Conservation (phyloP, 1,140 invertebrate genomes). For the Zaprionus gabonicus region DNA sequence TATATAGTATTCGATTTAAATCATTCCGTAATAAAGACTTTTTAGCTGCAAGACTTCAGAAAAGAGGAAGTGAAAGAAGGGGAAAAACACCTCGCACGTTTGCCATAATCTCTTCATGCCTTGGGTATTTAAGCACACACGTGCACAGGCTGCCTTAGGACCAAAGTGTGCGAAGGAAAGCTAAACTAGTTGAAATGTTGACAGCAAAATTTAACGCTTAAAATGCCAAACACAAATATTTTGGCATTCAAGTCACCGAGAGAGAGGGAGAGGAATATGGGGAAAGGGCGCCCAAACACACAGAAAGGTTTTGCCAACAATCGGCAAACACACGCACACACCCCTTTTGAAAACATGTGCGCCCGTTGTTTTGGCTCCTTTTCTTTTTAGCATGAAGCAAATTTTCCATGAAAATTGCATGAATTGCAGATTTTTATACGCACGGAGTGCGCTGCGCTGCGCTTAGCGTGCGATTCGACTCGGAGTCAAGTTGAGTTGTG, state of each 20-base stretch:
- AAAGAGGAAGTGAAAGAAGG: too few species aligned
- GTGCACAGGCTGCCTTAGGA: constrained; percentile 33
- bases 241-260: constrained; percentile 72
- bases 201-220: constrained; percentile 81
- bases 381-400: constrained; percentile 64
- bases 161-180: too few species aligned
- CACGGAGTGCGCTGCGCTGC: constrained; percentile 76
- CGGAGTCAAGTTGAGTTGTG: constrained; percentile 21
- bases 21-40: background rate
- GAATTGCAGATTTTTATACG: constrained; percentile 81
- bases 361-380: constrained; percentile 17
- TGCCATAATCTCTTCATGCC: constrained; percentile 41
- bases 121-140: constrained; percentile 33
- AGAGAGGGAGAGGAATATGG: constrained; percentile 2
- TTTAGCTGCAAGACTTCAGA: background rate
- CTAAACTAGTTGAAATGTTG: constrained; percentile 56
- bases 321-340: constrained; percentile 16
- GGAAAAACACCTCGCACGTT: background rate
- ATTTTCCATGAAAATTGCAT: constrained; percentile 83
- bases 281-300: constrained; percentile 32
- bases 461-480: constrained; percentile 34
- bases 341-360: constrained; percentile 18
- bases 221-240: constrained; percentile 82
- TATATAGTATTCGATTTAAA: background rate
- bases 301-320: constrained; percentile 33